Base-by-base conservation (phyloP, 2,113 vertebrate genomes). In the Sprattus sprattus region DNA sequence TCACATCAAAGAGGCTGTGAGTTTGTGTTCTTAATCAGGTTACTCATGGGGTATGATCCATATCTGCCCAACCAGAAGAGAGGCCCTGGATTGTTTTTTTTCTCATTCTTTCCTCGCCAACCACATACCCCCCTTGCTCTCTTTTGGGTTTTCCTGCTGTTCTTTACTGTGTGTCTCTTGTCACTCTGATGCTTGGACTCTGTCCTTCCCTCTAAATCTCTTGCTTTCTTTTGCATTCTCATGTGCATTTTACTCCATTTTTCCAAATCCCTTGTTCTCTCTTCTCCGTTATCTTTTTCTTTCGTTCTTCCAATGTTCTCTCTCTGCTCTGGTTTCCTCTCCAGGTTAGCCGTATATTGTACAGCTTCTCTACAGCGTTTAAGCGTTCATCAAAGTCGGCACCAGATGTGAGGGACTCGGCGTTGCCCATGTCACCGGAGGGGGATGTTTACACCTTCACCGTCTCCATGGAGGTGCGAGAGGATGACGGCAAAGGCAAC, bases 401-500 rank as follows among this genome's bases (percentile, higher is more conserved):
- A 0, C 89, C 96, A 46, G 97, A 99, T 83, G 94, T 94, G 50
- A 96, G 95, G 88, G 97, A 99, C 83, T 88, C 93, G 0, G 57
- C 94, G 10, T 90, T 95, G 86, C 95, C 96, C 82, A 93, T 95
- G 81, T 96, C 96, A 0, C 95, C 96, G 0, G 97, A 99, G 7
- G 95, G 96, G n/a, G 97, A 99, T 83, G 94, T 97, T 16, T 99
- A 96, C 91, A 97, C 96, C 85, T 99, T 99, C 93, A 96, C 94
- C 47, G 97, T 98, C 85, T 96, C 97, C 3, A 90, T 99, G 83
- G 98, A 99, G 93, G 95, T 99, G 87, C 98, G 96, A 91, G 98
- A 99, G 94, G 98, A 99, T 81, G 98, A 99, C 88, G 96, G 98
- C 86, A 99, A 98, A 95, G 97, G 98, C 88, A 99, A 98, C 93